phyloP scores from a whole-genome alignment of 2,113 vertebrate genomes.

The Clarias gariepinus region DNA sequence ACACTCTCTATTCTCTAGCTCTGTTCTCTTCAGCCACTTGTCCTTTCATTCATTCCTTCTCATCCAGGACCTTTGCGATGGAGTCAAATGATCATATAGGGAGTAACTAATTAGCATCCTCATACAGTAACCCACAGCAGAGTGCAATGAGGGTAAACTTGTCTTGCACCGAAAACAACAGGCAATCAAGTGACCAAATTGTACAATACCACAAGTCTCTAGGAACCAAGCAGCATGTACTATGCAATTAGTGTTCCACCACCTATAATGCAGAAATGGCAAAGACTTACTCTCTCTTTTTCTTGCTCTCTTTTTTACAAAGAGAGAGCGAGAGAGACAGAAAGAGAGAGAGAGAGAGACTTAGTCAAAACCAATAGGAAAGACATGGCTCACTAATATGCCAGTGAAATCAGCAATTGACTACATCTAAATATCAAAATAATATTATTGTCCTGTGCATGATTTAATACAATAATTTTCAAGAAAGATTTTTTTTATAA shows the following conservation, averaged over 20 bases:
- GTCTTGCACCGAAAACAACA: not conserved
- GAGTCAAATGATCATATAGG: not conserved
- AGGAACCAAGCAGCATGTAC: not conserved
- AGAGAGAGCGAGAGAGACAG: too few species aligned
- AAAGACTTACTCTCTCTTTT: not conserved
- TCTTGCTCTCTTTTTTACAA: not conserved
- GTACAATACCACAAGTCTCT: not conserved
- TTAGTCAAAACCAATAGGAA: not conserved
- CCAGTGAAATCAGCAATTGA: not conserved
- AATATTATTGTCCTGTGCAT: not conserved
- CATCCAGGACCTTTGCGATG: not conserved
- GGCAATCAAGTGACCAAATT: not conserved
- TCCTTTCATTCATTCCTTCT: not conserved
- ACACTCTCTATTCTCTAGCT: not conserved
- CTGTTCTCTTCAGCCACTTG: not conserved
- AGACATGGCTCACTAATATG: not conserved
- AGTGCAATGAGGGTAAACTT: not conserved
- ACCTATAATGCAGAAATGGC: not conserved
- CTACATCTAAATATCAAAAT: not conserved
- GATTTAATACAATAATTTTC: not conserved
- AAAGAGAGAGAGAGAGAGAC: not conserved
- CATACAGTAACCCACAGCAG: not conserved
- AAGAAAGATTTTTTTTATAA: not conserved
- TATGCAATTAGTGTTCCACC: slow-evolving; percentile 14
- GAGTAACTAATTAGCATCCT: not conserved